phyloP scores from a whole-genome alignment of 2,113 vertebrate species.

The Ptilonorhynchus violaceus region DNA sequence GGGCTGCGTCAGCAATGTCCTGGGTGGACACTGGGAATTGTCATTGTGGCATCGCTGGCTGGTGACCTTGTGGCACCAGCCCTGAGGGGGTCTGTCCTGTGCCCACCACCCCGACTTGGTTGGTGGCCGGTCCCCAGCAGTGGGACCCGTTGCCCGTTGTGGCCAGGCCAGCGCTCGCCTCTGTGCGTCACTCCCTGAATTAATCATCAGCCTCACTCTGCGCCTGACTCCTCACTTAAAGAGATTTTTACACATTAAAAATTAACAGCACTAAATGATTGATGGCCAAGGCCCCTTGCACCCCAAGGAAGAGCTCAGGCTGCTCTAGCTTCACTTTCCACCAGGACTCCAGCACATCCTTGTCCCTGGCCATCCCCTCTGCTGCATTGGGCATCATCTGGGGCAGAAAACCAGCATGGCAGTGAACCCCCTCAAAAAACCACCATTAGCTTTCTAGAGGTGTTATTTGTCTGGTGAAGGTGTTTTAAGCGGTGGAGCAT shows the following conservation, averaged over 20 bases:
- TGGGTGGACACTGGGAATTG: rapidly evolving
- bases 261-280: conserved; percentile 51
- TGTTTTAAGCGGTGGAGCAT: background rate
- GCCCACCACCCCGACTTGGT: background rate
- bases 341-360: rapidly evolving
- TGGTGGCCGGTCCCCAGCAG: background rate
- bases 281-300: background rate
- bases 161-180: rapidly evolving
- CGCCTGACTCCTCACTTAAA: background rate
- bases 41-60: rapidly evolving
- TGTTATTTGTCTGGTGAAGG: background rate
- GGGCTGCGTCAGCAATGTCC: background rate
- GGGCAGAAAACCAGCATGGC: background rate
- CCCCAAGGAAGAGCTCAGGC: background rate
- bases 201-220: conserved; percentile 16
- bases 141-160: rapidly evolving
- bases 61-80: background rate
- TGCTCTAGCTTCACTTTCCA: background rate
- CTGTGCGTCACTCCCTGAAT: background rate
- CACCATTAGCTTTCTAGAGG: background rate
- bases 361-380: background rate
- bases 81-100: rapidly evolving
- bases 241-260: conserved; percentile 43
- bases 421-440: background rate
- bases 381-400: background rate